Evolutionary conservation across 2,888 invertebrate species (phyloP).

Genomic region (Ditylenchus weischeri): DNA sequence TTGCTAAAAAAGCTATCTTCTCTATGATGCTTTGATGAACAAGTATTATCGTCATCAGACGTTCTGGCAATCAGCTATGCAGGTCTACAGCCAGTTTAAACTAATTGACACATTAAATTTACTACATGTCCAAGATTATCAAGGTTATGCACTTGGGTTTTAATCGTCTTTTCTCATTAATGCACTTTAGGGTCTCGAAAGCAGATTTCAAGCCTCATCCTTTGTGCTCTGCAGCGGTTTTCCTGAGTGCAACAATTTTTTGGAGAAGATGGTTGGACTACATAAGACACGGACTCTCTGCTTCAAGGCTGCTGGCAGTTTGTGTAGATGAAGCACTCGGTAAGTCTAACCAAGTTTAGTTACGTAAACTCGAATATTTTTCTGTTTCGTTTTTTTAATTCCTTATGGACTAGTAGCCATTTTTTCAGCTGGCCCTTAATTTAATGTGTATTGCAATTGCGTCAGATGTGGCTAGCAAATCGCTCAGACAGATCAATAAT

Average conservation of each 20-base stretch:
- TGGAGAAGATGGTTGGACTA: constrained; percentile 20
- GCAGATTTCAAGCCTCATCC: constrained; percentile 23
- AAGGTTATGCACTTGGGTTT: constrained; percentile 2
- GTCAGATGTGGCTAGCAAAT: no score
- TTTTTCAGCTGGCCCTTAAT: constrained; percentile 37
- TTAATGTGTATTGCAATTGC: constrained; percentile 30
- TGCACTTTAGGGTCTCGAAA: constrained; percentile 27
- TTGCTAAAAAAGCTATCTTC: constrained; percentile 13
- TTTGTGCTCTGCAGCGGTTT: constrained; percentile 15
- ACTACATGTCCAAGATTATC: constrained; percentile 11
- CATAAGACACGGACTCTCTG: constrained; percentile 35
- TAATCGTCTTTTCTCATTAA: constrained; percentile 9
- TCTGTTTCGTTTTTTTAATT: no score
- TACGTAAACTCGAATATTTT: no score
- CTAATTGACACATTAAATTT: constrained; percentile 13
- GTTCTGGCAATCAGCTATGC: constrained; percentile 30
- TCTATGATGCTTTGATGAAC: constrained; percentile 33
- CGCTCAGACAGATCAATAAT: constrained; percentile 12
- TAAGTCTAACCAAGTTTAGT: no score
- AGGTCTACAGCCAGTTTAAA: constrained; percentile 25
- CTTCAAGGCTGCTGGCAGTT: constrained; percentile 25
- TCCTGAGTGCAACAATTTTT: constrained; percentile 28
- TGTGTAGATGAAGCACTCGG: constrained; percentile 33
- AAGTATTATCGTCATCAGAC: constrained; percentile 38
- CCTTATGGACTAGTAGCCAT: no score